These are phyloP conservation scores for Platalea minor DNA, from an alignment of 2,797 vertebrate species.

Conservation along the genomic window DNA sequence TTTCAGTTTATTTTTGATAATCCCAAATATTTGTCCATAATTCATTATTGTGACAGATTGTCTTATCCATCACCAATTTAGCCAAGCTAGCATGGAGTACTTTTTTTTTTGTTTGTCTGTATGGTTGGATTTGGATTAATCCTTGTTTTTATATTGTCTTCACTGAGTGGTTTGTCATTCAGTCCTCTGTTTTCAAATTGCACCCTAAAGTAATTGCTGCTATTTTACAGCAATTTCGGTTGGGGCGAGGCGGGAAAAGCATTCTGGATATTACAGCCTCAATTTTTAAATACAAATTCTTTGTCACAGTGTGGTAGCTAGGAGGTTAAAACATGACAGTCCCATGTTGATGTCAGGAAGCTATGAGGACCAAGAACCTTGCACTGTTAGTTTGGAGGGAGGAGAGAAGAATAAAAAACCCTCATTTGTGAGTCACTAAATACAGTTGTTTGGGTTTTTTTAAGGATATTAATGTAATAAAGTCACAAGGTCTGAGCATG, in stretches of 20 bases:
- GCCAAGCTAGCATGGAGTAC: background rate
- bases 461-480: background rate
- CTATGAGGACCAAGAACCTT: background rate
- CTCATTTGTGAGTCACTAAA: background rate
- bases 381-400: background rate
- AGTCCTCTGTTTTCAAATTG: background rate
- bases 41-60: background rate
- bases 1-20: background rate
- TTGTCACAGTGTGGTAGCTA: background rate
- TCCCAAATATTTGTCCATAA: background rate
- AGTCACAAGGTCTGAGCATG: background rate
- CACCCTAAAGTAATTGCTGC: background rate
- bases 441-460: background rate
- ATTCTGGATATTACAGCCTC: background rate
- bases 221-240: background rate
- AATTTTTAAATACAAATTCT: background rate
- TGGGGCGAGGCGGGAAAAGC: background rate
- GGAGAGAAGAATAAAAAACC: background rate
- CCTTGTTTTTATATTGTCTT: background rate
- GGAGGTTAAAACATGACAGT: background rate
- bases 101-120: background rate
- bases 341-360: fast-evolving
- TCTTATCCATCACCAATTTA: background rate
- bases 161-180: background rate
- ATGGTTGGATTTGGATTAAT: background rate